Base-by-base conservation (phyloP, 1,140 invertebrate genomes). In the Ptiloglossa arizonensis region DNA sequence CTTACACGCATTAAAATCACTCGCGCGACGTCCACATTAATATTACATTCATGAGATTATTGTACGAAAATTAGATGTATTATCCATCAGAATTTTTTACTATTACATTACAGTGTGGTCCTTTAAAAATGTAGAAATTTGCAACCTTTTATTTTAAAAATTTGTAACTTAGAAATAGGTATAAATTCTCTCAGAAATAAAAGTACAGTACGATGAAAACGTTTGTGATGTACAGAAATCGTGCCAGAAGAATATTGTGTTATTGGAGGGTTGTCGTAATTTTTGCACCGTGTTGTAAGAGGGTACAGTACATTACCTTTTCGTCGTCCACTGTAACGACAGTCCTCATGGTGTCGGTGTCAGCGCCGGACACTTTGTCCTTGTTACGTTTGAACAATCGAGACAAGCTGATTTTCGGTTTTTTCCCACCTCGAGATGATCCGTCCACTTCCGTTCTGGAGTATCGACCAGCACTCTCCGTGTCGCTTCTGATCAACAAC, bases 401-500 rank as follows among this genome's bases (percentile, higher is more conserved):
- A 0, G 88, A 88, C n/a, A 92, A 72, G 24, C 85, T 90, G 41
- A 89, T 86, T 66, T 87, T 92, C 6, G 91, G 86, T 77, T 87
- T 91, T 41, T 84, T 82, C 74, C 81, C 80, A 29, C 78, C 73
- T 22, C 71, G 79, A n/a, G 85, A 84, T 52, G 85, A 84, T 56
- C 86, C 83, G 38, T 93, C 92, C 4, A 92, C 89, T 79, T 93
- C 91, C 32, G 83, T 91, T 67, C 90, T 91, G 17, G 92, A 93
- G 80, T 91, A 93, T 56, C 88, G 89, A 24, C 91, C 92, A n/a
- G 92, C 91, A 64, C 92, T 93, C 71, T 93, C 92, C 8, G 92
- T 93, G 72, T 93, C 92, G 69, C 92, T 93, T 89, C 92, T 86
- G 48, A 71, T 83, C n/a, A 69, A 86, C 2, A 79, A 29, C 79